phyloP scores from a whole-genome alignment of 2,113 vertebrate genomes.

The Lycaon pictus region DNA sequence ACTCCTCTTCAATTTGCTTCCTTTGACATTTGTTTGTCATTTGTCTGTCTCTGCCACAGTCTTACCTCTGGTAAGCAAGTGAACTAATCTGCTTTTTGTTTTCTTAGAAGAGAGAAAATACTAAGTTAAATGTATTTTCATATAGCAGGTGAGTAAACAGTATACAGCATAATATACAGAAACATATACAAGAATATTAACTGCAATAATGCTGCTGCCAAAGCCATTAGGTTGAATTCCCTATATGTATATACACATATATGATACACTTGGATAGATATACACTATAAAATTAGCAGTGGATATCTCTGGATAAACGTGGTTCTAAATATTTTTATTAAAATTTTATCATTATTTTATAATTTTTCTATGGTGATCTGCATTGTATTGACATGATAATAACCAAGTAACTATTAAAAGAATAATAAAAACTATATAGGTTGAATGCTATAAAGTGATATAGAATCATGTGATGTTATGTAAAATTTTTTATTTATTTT shows the following conservation, averaged over 20 bases:
- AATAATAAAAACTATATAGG: background rate
- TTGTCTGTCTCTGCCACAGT: background rate
- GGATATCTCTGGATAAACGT: background rate
- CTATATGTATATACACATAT: background rate
- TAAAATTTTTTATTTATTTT: background rate
- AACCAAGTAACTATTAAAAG: background rate
- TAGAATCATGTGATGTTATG: background rate
- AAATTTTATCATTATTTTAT: background rate
- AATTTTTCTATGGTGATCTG: background rate
- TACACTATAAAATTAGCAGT: background rate
- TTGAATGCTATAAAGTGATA: background rate
- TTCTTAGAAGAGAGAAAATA: slow-evolving; percentile 2
- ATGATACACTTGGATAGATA: background rate
- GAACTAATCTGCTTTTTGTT: background rate
- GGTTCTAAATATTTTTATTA: background rate
- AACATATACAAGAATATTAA: background rate
- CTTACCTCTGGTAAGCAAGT: background rate
- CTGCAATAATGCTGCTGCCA: background rate
- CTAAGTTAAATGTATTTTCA: background rate
- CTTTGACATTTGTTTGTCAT: background rate
- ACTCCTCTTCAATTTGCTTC: background rate
- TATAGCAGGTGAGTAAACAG: background rate
- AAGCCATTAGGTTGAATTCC: background rate
- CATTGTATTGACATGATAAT: background rate
- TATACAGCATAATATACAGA: background rate